Evolutionary conservation across 1,140 invertebrate species (phyloP).

Genomic region (Drosophila bipectinata): DNA sequence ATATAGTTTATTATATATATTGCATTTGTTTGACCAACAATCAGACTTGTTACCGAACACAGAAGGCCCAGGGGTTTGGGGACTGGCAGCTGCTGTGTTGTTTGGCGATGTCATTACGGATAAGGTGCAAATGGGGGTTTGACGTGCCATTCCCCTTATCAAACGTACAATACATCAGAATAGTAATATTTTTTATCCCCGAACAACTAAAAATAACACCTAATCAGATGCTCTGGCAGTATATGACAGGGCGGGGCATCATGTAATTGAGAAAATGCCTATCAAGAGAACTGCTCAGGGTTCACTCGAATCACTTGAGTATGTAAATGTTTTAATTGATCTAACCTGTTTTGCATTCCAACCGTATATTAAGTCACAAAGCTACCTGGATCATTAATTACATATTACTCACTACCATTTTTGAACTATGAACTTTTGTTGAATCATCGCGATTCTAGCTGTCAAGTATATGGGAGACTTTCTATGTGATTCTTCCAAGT

Average conservation of each 20-base stretch:
- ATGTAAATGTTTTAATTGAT: background rate
- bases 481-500: background rate
- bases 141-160: conserved; percentile 22
- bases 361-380: background rate
- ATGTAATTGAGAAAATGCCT: conserved; percentile 18
- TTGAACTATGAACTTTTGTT: conserved; percentile 28
- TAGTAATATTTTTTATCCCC: conserved; percentile 13
- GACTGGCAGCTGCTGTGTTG: conserved; percentile 12
- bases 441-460: conserved; percentile 16
- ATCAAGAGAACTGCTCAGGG: conserved; percentile 1
- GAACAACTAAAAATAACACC: background rate
- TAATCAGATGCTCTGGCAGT: background rate
- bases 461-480: background rate
- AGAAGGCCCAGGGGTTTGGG: conserved; percentile 6
- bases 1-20: conserved; percentile 26
- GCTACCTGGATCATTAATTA: background rate
- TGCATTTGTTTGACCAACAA: conserved; percentile 31
- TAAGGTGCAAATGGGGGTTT: conserved; percentile 32
- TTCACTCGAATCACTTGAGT: background rate
- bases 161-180: conserved; percentile 12
- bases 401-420: conserved; percentile 2
- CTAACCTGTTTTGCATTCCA: background rate
- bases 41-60: conserved; percentile 20
- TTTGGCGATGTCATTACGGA: conserved; percentile 47
- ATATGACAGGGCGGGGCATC: background rate